Evolutionary conservation across 2,888 invertebrate species (phyloP), one percentile per base, ranked within the genome.

Genomic region (Eumacrocentrus americanus): DNA sequence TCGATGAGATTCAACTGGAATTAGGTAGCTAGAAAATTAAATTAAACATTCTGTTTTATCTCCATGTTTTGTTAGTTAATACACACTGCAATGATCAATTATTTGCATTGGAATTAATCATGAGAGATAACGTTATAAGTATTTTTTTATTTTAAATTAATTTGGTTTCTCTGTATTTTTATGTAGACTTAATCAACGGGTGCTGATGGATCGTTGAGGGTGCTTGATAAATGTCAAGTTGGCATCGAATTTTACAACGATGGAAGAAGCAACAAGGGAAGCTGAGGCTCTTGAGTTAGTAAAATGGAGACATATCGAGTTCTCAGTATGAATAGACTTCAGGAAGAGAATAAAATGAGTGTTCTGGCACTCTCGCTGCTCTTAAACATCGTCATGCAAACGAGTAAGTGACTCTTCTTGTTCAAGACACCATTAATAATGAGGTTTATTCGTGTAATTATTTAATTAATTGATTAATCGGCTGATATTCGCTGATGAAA

Each of bases 301-400:
- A 29, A 29, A 29, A 9, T 29, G 29, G 29, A 29, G 29, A 29
- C 29, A 29, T 29, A 29, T 29, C 29, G 29, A 29, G 9, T 29
- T 29, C 29, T 29, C 29, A 29, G 29, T 29, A 9, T 29, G 29
- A 29, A 29, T 29, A 29, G 29, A 29, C 29, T 29, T 29, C 29
- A 29, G 20, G 22, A 23, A 22, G 16, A 48, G 47, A 54, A 37
- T 69, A 73, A 74, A 66, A 74, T 76, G 64, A 76, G 73, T 69
- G 72, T 73, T 64, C 70, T 78, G 66, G 66, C 77, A 55, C 71
- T 77, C 61, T 77, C 73, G 60, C 70, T 78, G 68, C 73, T 78
- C 52, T 74, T 78, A 68, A 78, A 78, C 70, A 71, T 78, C 61
- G 69, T 76, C 62, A 74, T 74, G 67, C 73, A 75, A 71, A 76